Evolutionary conservation across 1,140 invertebrate species (phyloP).

Genomic region (Zaprionus kolodkinae): DNA sequence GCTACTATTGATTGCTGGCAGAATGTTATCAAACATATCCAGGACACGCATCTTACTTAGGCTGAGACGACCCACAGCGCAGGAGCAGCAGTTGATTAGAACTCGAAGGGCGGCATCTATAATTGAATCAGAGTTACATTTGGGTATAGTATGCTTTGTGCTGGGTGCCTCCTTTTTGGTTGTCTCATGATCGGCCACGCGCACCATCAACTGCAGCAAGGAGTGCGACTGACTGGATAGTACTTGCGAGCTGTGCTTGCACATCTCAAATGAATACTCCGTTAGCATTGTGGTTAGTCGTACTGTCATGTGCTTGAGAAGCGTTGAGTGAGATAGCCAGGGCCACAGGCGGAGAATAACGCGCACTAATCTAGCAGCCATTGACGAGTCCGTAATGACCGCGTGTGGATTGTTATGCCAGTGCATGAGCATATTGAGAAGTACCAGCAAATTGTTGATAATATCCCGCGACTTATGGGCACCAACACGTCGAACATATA

Average conservation of each 20-base stretch:
- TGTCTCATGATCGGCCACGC: slow-evolving; percentile 65
- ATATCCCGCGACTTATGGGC: slow-evolving; percentile 65
- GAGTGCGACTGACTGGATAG: slow-evolving; percentile 52
- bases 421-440: slow-evolving; percentile 61
- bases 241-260: slow-evolving; percentile 58
- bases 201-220: slow-evolving; percentile 65
- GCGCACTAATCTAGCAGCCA: slow-evolving; percentile 31
- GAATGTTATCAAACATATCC: slow-evolving; percentile 78
- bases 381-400: slow-evolving; percentile 44
- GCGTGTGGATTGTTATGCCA: slow-evolving; percentile 59
- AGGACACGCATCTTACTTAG: slow-evolving; percentile 79
- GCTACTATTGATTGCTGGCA: slow-evolving; percentile 30
- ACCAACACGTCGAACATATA: slow-evolving; percentile 71
- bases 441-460: slow-evolving; percentile 59
- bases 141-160: not conserved
- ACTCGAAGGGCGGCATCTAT: slow-evolving; percentile 54
- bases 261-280: slow-evolving; percentile 72
- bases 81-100: slow-evolving; percentile 73
- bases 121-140: slow-evolving; percentile 19
- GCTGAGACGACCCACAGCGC: slow-evolving; percentile 62
- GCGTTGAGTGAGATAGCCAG: slow-evolving; percentile 66
- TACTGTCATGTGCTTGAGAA: slow-evolving; percentile 57
- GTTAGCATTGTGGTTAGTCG: slow-evolving; percentile 61
- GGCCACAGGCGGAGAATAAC: slow-evolving; percentile 69
- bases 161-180: slow-evolving; percentile 50